Percentiles rank a stretch among this genome's conserved stretches.
These are phyloP conservation scores for Trachemys scripta DNA, from an alignment of 2,113 vertebrate species.

Conservation along the genomic window DNA sequence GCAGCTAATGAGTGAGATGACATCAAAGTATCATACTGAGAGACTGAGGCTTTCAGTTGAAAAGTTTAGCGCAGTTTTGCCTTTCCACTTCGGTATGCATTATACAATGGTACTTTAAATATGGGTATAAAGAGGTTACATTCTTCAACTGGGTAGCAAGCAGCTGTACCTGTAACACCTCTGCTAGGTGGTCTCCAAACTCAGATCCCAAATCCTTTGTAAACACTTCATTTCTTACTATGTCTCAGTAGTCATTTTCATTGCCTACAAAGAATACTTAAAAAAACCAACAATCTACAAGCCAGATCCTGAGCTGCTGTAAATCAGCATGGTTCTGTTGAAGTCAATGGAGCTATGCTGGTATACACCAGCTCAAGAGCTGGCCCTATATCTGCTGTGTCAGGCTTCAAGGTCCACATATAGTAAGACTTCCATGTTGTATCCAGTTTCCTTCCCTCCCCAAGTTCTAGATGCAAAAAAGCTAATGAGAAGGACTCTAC, in stretches of 20 bases:
- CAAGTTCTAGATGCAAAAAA: background rate
- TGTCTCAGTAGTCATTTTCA: rapidly evolving
- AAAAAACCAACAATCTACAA: background rate
- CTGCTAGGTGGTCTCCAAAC: background rate
- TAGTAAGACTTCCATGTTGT: background rate
- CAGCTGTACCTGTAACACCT: background rate
- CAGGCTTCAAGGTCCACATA: background rate
- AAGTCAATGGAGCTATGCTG: background rate
- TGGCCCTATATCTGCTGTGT: background rate
- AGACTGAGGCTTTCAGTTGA: background rate
- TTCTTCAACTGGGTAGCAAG: background rate
- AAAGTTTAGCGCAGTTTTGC: background rate
- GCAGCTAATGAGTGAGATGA: background rate
- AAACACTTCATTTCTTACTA: background rate
- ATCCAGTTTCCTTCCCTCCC: background rate
- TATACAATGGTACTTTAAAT: background rate
- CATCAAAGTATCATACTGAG: background rate
- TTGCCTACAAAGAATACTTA: background rate
- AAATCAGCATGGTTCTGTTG: background rate
- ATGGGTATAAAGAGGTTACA: background rate
- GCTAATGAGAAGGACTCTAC: background rate
- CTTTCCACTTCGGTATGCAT: background rate
- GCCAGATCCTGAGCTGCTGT: background rate
- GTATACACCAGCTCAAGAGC: background rate
- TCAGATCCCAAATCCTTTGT: background rate